Conservation (phyloP, 2,888 invertebrate genomes). For the Yponomeuta plumbellus region DNA sequence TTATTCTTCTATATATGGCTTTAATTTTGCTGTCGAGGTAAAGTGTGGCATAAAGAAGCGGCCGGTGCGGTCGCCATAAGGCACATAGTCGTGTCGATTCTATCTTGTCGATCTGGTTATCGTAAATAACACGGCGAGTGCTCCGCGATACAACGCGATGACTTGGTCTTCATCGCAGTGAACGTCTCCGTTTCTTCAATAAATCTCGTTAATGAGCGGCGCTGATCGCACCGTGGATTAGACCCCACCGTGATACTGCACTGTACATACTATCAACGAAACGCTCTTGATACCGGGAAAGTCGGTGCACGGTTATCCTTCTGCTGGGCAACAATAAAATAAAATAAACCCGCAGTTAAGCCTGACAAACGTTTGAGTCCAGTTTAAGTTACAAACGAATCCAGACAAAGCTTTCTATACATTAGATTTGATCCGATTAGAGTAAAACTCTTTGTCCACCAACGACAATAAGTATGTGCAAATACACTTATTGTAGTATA, state of each 20-base stretch:
- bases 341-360: too few species aligned
- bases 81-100: slow-evolving; percentile 28
- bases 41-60: neutral
- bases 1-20: slow-evolving; percentile 9
- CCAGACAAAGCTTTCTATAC: too few species aligned
- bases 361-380: too few species aligned
- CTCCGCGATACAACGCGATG: slow-evolving; percentile 33
- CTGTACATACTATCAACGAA: neutral
- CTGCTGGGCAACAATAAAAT: too few species aligned
- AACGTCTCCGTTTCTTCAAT: slow-evolving; percentile 62
- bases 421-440: too few species aligned
- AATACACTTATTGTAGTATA: too few species aligned
- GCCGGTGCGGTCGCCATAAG: slow-evolving; percentile 15
- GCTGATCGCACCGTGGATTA: slow-evolving; percentile 61
- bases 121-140: slow-evolving; percentile 60
- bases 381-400: too few species aligned
- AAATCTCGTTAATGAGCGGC: slow-evolving; percentile 73
- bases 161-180: slow-evolving; percentile 38
- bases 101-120: slow-evolving; percentile 54
- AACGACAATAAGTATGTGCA: too few species aligned
- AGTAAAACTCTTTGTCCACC: too few species aligned
- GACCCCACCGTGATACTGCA: slow-evolving; percentile 32
- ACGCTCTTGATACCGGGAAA: neutral
- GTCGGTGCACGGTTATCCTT: too few species aligned
- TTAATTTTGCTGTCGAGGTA: neutral